Base-by-base conservation (phyloP, 2,113 vertebrate species). In the Rhinopithecus roxellana region DNA sequence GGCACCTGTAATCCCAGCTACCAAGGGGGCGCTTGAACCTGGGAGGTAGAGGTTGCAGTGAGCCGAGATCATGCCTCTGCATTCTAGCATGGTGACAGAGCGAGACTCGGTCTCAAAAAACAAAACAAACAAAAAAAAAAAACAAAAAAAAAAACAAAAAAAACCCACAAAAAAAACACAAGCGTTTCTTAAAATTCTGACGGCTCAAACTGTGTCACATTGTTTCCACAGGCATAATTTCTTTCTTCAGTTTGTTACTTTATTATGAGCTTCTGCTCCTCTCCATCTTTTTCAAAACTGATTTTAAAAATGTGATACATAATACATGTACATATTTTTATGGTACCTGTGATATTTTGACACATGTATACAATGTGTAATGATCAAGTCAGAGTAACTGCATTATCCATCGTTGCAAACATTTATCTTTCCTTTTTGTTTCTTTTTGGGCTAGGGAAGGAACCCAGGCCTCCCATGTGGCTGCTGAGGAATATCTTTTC, bases 161-260 rank as follows among this genome's bases (percentile, higher is more conserved):
- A 43, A 43, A 4, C 43, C 43, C 43, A 43, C 6, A 55, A 55
- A 55, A 55, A 55, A 50, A 1, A 1, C 5, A 13, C 48, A 74
- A 79, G 27, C 10, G 59, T 86, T 89, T 74, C 88, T 80, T 93
- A 94, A 77, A 93, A 64, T 89, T 92, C 43, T 79, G 9, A 82
- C 17, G 40, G 64, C 16, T 32, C 40, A 86, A 38, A 80, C 16
- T 57, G 6, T 57, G 64, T 35, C 18, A 40, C 32, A 1, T n/a
- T 27, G 17, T 74, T 70, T 77, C 17, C n/a, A 43, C 6, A 82
- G 22, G 78, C 10, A 92, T 84, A 83, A 45, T 93, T 93, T 43
- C 38, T 77, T 78, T 48, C 75, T 78, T 78, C 27, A 32, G 75
- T 48, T 45, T 77, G 43, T 77, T 78, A 27, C 75, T 48, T 74